Evolutionary conservation across 1,140 invertebrate species (phyloP), one percentile per base, ranked within the genome.

Genomic region (Phenacoccus solenopsis): DNA sequence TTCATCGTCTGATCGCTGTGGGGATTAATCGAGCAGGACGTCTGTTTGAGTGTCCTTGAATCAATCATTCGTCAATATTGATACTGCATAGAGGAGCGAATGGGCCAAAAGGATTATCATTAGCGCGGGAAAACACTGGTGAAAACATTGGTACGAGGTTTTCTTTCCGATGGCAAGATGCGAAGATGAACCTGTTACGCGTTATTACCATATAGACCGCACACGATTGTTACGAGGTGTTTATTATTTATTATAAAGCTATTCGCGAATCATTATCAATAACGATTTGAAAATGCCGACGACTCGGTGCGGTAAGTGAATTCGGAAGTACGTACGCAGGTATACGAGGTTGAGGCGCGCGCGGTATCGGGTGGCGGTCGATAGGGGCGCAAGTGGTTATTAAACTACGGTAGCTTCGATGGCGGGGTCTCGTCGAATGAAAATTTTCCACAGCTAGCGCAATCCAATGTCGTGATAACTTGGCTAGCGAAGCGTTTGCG

Each of bases 261-360:
- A 49, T 49, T 49, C 16, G 5, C 3, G 20, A 49, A 9, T 49
- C 38, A 49, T 49, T n/a, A n/a, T 49, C 38, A 2, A n/a, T n/a
- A n/a, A 49, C 38, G 38, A 49, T 49, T 49, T n/a, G 38, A n/a
- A 49, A 49, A 49, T 49, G n/a, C n/a, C n/a, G n/a, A n/a, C n/a
- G n/a, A 49, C 20, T 32, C 30, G 5, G 13, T 32, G 13, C 30
- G 30, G 13, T 32, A 5, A n/a, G n/a, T n/a, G 38, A 49, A 9
- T n/a, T 49, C 38, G 38, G 38, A 49, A 49, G 38, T 49, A 49
- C 5, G 13, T n/a, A 32, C 30, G 5, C 30, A 32, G 30, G 30
- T 32, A 32, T 32, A n/a, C n/a, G n/a, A n/a, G n/a, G n/a, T n/a
- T n/a, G n/a, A n/a, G n/a, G n/a, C n/a, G n/a, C n/a, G 38, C 38